These are phyloP conservation scores for Theretra japonica DNA, from an alignment of 2,888 invertebrate genomes.

Conservation along the genomic window DNA sequence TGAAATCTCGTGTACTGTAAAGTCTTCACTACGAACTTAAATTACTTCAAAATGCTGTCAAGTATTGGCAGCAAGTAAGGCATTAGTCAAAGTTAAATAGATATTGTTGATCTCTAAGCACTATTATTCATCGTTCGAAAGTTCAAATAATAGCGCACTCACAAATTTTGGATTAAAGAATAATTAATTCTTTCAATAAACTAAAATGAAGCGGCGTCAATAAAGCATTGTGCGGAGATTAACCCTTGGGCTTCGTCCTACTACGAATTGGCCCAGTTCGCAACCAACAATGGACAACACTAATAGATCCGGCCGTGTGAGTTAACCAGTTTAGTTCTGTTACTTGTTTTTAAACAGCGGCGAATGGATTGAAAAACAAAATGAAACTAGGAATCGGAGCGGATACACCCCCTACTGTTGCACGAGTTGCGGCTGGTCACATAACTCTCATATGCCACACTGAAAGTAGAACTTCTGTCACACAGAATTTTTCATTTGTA, in stretches of 20 bases:
- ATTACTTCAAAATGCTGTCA: too few species aligned
- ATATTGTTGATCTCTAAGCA: too few species aligned
- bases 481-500: background rate
- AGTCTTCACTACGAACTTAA: too few species aligned
- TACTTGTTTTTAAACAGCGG: constrained; percentile 63
- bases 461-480: background rate
- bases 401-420: constrained; percentile 28
- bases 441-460: background rate
- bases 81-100: too few species aligned
- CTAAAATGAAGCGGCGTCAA: background rate
- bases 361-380: constrained; percentile 60
- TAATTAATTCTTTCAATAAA: too few species aligned
- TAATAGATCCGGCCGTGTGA: constrained; percentile 76
- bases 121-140: too few species aligned
- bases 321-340: constrained; percentile 74
- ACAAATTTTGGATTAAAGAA: too few species aligned
- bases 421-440: background rate
- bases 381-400: constrained; percentile 57
- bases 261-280: constrained; percentile 59
- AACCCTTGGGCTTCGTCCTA: constrained; percentile 21
- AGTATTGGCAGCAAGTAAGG: too few species aligned
- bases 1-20: background rate
- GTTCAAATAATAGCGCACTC: too few species aligned
- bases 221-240: background rate
- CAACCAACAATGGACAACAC: constrained; percentile 69